Percentiles rank a stretch among this genome's conserved stretches.
Evolutionary conservation across 1,140 invertebrate genomes (phyloP).

Genomic region (Choristoneura fumiferana): DNA sequence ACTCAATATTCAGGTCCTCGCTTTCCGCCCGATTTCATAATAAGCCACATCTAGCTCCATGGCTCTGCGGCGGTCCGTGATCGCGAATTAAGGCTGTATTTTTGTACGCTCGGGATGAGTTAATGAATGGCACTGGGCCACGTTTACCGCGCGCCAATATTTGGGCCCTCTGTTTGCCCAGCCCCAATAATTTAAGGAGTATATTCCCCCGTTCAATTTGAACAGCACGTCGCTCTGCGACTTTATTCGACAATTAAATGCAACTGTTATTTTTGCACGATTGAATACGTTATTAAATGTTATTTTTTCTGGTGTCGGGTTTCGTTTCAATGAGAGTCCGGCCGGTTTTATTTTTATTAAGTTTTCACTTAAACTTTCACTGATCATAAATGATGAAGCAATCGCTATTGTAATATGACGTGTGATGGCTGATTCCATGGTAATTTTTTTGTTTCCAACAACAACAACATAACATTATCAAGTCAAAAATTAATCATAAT

Average conservation of each 20-base stretch:
- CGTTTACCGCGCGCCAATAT: conserved; percentile 31
- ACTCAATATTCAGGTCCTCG: too few relatives aligned
- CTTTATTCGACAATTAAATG: conserved; percentile 45
- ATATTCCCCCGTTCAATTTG: conserved; percentile 38
- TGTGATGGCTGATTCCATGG: too few relatives aligned
- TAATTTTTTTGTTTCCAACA: too few relatives aligned
- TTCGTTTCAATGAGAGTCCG: too few relatives aligned
- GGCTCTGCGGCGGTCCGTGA: conserved; percentile 20
- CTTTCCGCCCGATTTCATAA: too few relatives aligned
- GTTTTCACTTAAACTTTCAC: too few relatives aligned
- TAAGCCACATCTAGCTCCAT: not conserved
- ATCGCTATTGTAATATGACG: too few relatives aligned
- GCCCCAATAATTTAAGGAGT: conserved; percentile 46
- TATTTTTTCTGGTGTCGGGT: conserved; percentile 27
- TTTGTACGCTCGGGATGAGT: conserved; percentile 34
- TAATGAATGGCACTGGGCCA: conserved; percentile 37
- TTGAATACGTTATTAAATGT: conserved; percentile 39
- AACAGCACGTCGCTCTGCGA: conserved; percentile 21
- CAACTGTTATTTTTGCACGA: conserved; percentile 30
- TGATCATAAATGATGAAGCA: too few relatives aligned
- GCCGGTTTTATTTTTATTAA: too few relatives aligned
- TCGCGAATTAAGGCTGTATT: conserved; percentile 39
- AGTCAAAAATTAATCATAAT: too few relatives aligned
- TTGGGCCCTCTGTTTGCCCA: conserved; percentile 31
- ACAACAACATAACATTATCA: too few relatives aligned